These are phyloP conservation scores for Plemyria rubiginata DNA, from an alignment of 2,888 invertebrate species.

Conservation along the genomic window DNA sequence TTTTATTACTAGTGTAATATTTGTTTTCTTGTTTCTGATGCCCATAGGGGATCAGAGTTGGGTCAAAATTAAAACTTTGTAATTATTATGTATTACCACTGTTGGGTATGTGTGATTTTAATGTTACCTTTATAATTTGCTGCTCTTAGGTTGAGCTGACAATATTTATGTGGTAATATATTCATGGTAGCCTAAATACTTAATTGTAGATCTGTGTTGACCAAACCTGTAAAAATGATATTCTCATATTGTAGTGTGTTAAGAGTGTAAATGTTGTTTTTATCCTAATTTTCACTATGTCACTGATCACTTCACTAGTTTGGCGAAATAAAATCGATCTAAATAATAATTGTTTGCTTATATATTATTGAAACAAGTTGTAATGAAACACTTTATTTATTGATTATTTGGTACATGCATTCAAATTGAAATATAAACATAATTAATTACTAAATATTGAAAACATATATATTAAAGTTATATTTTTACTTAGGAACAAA, in stretches of 20 bases:
- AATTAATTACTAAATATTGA: neutral
- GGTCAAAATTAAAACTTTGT: too few species aligned
- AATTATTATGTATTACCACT: too few species aligned
- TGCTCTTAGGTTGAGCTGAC: neutral
- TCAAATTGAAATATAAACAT: neutral
- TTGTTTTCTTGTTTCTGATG: too few species aligned
- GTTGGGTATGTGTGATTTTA: too few species aligned
- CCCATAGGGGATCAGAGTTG: too few species aligned
- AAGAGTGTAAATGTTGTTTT: constrained; percentile 28
- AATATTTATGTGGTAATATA: constrained; percentile 15
- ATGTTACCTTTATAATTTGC: neutral
- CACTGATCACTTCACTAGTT: constrained; percentile 44
- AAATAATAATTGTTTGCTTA: constrained; percentile 25
- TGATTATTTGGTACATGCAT: constrained; percentile 20
- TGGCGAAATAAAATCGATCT: constrained; percentile 39
- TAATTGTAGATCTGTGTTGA: constrained; percentile 27
- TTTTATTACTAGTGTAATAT: too few species aligned
- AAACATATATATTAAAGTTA: neutral
- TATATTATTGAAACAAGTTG: constrained; percentile 16
- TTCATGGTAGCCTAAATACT: neutral
- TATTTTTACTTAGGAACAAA: neutral
- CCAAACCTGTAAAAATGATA: constrained; percentile 10
- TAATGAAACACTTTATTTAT: neutral
- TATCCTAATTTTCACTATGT: constrained; percentile 33
- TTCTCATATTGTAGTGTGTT: constrained; percentile 12